Evolutionary conservation across 1,140 invertebrate species (phyloP).

Genomic region (Diachasmimorpha longicaudata): DNA sequence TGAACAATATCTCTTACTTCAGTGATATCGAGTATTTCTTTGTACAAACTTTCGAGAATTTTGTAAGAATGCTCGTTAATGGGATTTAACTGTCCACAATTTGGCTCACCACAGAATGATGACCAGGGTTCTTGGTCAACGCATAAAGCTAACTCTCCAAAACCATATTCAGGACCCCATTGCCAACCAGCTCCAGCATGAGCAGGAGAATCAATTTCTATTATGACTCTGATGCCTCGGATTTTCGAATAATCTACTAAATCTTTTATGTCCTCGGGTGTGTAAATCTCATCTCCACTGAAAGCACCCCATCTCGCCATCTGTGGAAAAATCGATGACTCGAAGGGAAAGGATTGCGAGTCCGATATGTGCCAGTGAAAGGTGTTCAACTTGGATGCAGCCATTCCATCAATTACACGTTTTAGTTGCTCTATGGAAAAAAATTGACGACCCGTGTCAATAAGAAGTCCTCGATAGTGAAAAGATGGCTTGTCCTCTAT

Average conservation of each 20-base stretch:
- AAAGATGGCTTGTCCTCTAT: conserved; percentile 76
- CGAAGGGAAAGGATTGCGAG: conserved; percentile 84
- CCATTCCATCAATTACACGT: conserved; percentile 80
- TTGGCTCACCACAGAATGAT: conserved; percentile 78
- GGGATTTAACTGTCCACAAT: conserved; percentile 85
- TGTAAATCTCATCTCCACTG: conserved; percentile 73
- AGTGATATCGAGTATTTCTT: conserved; percentile 55
- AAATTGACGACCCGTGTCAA: conserved; percentile 82
- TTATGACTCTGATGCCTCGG: conserved; percentile 76
- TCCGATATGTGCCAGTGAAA: conserved; percentile 89
- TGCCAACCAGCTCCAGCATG: conserved; percentile 85
- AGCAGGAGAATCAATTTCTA: conserved; percentile 85
- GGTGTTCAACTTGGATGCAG: conserved; percentile 82
- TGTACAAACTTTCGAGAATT: conserved; percentile 72
- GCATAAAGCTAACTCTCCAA: conserved; percentile 76
- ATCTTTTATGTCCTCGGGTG: conserved; percentile 71
- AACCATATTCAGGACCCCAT: conserved; percentile 73
- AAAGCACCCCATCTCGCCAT: conserved; percentile 79
- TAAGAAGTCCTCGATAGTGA: conserved; percentile 73
- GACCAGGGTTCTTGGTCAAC: conserved; percentile 78
- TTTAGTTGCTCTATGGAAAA: conserved; percentile 70
- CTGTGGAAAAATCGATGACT: conserved; percentile 74
- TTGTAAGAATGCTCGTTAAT: conserved; percentile 76
- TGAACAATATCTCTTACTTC: conserved; percentile 72
- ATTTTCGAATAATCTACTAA: conserved; percentile 75